phyloP scores from a whole-genome alignment of 2,113 vertebrate genomes.

The Colinus virginianus region DNA sequence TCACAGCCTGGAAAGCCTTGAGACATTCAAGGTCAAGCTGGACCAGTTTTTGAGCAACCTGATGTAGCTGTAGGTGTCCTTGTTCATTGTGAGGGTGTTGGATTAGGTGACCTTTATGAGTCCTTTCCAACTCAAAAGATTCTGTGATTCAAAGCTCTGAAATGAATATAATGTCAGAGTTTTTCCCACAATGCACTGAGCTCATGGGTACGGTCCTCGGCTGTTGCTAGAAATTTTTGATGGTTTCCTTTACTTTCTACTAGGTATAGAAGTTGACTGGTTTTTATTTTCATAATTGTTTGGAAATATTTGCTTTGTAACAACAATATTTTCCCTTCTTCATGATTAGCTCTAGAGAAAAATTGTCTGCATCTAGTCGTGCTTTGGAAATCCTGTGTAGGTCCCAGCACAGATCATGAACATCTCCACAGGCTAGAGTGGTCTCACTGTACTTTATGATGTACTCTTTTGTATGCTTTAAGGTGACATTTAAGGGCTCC shows the following conservation, averaged over 20 bases:
- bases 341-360: not conserved
- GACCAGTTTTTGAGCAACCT: too few relatives aligned
- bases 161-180: accelerated
- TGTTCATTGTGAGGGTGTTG: too few relatives aligned
- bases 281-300: not conserved
- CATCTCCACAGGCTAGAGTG: not conserved
- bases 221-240: not conserved
- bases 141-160: not conserved
- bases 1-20: too few relatives aligned
- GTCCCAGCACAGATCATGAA: accelerated
- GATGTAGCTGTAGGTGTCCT: too few relatives aligned
- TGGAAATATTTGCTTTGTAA: not conserved
- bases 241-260: not conserved
- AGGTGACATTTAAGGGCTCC: too few relatives aligned
- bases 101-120: too few relatives aligned
- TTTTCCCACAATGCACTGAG: not conserved
- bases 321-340: accelerated
- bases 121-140: too few relatives aligned
- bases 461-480: not conserved
- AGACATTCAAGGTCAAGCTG: too few relatives aligned
- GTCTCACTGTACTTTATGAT: not conserved
- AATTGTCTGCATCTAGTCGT: not conserved
- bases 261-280: not conserved
- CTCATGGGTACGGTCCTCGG: not conserved
- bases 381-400: not conserved